Evolutionary conservation across 2,888 invertebrate genomes (phyloP), one percentile per base, ranked within the genome.

Genomic region (Gymnoscelis rufifasciata): DNA sequence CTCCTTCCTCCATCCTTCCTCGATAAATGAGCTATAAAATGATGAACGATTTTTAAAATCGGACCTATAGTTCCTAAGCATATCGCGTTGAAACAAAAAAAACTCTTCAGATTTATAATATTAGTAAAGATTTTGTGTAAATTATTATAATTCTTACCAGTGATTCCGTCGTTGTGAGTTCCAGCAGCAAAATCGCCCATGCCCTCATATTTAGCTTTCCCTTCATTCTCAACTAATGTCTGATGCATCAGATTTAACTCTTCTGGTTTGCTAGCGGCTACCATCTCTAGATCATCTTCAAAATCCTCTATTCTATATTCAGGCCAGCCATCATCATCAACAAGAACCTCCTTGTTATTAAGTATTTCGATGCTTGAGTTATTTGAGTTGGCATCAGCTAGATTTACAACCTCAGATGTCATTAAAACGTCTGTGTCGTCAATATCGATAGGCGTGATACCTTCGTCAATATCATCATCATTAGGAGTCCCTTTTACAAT

Each of bases 111-210:
- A n/a, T n/a, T n/a, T n/a, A n/a, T n/a, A n/a, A n/a, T n/a, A n/a
- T n/a, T n/a, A n/a, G n/a, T n/a, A n/a, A n/a, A n/a, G n/a, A n/a
- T n/a, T n/a, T n/a, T n/a, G n/a, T n/a, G n/a, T n/a, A n/a, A n/a
- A n/a, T 26, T 8, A 26, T 6, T 10, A 2, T 1, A 7, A 27
- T 7, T 26, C 13, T 59, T 63, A 83, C 89, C 91, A 51, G 93
- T 93, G 0, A 90, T 88, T 0, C 93, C 93, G 72, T 93, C 93
- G 69, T 93, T 93, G 54, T 89, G 83, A 10, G 91, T 90, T 47
- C 90, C 89, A 3, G 88, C 90, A 42, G 88, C 84, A 58, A 92
- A 92, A 49, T 88, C 82, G 0, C 90, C 91, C 66, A 89, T 87
- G 1, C 82, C 83, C 47, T 80, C 79, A 56, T 88, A 82, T 49